These are phyloP conservation scores for Murina feae DNA, from an alignment of 2,113 vertebrate genomes.

Conservation along the genomic window DNA sequence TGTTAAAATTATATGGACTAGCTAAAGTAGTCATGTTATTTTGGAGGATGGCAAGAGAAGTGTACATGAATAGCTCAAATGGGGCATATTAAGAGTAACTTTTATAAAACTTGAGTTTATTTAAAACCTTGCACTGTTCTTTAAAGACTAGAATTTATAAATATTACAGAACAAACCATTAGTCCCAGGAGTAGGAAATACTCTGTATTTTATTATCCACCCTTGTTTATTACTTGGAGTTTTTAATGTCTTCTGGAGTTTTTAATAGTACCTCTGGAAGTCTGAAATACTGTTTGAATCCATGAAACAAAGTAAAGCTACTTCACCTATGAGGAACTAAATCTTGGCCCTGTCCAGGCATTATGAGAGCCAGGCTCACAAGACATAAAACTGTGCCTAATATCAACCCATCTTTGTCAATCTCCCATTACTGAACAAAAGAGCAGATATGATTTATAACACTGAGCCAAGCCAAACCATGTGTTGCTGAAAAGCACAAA, in stretches of 20 bases:
- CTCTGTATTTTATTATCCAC: not conserved
- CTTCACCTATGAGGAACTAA: not conserved
- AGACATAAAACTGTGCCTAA: not conserved
- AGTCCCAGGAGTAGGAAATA: not conserved
- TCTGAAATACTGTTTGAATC: not conserved
- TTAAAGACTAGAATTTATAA: constrained; percentile 21
- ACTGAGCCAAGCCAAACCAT: not conserved
- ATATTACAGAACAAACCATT: not conserved
- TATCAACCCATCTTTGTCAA: not conserved
- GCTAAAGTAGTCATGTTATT: not conserved
- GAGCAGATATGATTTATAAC: not conserved
- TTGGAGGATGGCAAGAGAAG: not conserved
- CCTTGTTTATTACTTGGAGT: not conserved
- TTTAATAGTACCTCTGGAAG: not conserved
- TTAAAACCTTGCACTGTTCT: not conserved
- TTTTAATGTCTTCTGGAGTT: not conserved
- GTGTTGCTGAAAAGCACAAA: not conserved
- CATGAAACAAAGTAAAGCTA: not conserved
- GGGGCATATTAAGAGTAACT: not conserved
- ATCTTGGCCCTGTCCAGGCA: not conserved
- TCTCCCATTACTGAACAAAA: not conserved
- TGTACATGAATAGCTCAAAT: not conserved
- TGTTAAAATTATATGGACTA: not conserved
- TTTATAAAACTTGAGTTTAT: not conserved
- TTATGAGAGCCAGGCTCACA: not conserved